Evolutionary conservation across 1,140 invertebrate species (phyloP), one percentile per base, ranked within the genome.

Genomic region (Tribolium castaneum): DNA sequence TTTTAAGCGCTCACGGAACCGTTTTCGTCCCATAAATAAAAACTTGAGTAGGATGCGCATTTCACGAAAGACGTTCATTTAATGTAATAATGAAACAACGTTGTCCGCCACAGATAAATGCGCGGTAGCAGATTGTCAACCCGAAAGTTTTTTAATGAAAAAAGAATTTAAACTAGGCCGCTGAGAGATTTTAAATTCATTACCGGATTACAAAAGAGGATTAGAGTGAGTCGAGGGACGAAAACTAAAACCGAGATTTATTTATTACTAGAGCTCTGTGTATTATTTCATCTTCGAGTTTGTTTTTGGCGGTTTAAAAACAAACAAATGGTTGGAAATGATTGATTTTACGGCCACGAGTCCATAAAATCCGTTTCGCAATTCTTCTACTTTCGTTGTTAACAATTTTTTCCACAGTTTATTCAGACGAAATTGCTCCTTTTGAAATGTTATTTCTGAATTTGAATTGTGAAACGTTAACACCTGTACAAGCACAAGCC

Each of bases 91-190:
- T 59, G 54, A 19, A 9, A 59, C 13, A 59, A 59, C 54, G 10
- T 59, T 30, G 54, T 59, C 54, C 4, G 2, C 19, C 22, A 59
- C 13, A 59, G 54, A 59, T 59, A 30, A 59, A 56, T 14, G 1
- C 52, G 7, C 4, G 52, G 16, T 9, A 12, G n/a, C 54, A 59
- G 54, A 19, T 59, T 59, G 52, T 56, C 52, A 59, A 59, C 16
- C 39, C 9, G 30, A 30, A 59, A 59, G 54, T 59, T 59, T 59
- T 59, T 25, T 59, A 59, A 59, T 59, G 1, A 59, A 59, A 56
- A 56, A 9, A 16, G 25, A 5, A 45, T 45, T 45, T 9, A 45
- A 10, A 9, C 5, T 9, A 45, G 39, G 9, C 7, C 7, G 7
- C 39, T 6, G n/a, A 45, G 54, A 25, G 54, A 59, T 59, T 59